These are phyloP conservation scores for Lycorma delicatula DNA, from an alignment of 1,140 invertebrate species.

Conservation along the genomic window DNA sequence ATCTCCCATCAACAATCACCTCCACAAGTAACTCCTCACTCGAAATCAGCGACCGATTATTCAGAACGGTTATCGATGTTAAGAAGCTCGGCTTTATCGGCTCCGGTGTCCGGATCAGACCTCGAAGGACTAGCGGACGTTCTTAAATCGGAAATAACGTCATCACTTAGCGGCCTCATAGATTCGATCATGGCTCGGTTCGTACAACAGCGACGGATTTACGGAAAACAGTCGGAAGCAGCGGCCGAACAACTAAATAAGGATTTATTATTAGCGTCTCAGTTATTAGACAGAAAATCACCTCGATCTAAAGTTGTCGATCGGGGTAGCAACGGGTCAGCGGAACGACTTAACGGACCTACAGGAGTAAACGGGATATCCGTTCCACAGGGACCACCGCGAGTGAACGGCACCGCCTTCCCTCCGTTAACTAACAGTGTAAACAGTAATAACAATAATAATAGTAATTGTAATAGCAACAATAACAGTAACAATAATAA, in stretches of 20 bases:
- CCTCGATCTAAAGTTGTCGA: slow-evolving; percentile 70
- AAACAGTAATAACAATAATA: slow-evolving; percentile 25
- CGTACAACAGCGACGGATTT: slow-evolving; percentile 65
- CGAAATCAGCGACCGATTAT: slow-evolving; percentile 41
- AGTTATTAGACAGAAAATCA: slow-evolving; percentile 73
- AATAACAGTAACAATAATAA: slow-evolving; percentile 32
- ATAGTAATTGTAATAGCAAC: slow-evolving; percentile 33
- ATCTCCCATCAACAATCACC: slow-evolving; percentile 22
- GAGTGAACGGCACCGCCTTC: slow-evolving; percentile 44
- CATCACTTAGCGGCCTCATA: slow-evolving; percentile 73
- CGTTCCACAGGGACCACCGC: slow-evolving; percentile 29
- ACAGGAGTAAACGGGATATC: slow-evolving; percentile 30
- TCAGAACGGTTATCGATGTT: slow-evolving; percentile 55
- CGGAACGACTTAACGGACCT: slow-evolving; percentile 36
- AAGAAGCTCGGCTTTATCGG: slow-evolving; percentile 48
- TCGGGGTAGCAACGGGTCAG: slow-evolving; percentile 41
- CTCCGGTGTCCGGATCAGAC: slow-evolving; percentile 60
- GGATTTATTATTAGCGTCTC: slow-evolving; percentile 65
- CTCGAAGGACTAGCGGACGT: slow-evolving; percentile 79
- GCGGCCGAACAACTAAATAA: slow-evolving; percentile 74
- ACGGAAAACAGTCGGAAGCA: slow-evolving; percentile 65
- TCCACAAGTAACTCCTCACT: slow-evolving; percentile 19
- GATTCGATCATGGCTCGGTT: slow-evolving; percentile 80
- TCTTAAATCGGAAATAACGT: slow-evolving; percentile 80
- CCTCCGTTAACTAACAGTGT: slow-evolving; percentile 24